A percentile compares a stretch with the other conserved stretches of the same genome.
phyloP scores from a whole-genome alignment of 2,113 vertebrate genomes.

The Spea multiplicata region DNA sequence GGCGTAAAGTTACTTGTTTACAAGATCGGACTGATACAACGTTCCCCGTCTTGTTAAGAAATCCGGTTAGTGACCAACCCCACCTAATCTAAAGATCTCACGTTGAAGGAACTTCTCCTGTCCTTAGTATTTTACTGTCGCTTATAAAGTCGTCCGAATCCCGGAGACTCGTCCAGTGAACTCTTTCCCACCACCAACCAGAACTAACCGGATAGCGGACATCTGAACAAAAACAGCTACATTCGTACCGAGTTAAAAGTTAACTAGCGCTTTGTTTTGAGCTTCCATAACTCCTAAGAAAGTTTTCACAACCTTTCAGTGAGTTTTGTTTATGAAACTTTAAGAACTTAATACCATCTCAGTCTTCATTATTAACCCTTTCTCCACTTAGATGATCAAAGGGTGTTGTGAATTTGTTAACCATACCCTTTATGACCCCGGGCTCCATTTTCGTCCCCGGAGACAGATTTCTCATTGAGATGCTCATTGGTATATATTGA shows the following conservation, averaged over 20 bases:
- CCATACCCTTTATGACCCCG: too few species aligned
- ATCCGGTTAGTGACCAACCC: not conserved
- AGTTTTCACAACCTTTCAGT: too few species aligned
- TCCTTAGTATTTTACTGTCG: not conserved
- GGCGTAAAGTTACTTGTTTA: not conserved
- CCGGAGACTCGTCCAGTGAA: not conserved
- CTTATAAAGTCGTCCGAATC: not conserved
- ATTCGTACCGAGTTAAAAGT: slow-evolving; percentile 44
- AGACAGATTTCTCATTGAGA: too few species aligned
- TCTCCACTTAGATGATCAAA: too few species aligned
- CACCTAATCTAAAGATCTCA: slow-evolving; percentile 18
- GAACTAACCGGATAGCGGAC: slow-evolving; percentile 21
- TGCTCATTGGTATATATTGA: too few species aligned
- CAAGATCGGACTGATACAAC: not conserved
- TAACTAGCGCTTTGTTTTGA: slow-evolving; percentile 21
- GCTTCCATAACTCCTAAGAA: too few species aligned
- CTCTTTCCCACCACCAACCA: slow-evolving; percentile 26
- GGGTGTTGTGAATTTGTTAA: too few species aligned
- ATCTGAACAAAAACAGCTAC: slow-evolving; percentile 40
- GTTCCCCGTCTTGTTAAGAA: not conserved
- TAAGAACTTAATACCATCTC: too few species aligned
- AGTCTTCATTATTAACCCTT: too few species aligned
- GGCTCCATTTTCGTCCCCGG: too few species aligned
- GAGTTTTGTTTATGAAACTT: too few species aligned
- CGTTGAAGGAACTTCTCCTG: not conserved